phyloP scores from a whole-genome alignment of 2,113 vertebrate genomes.

The Gracilinanus agilis region DNA sequence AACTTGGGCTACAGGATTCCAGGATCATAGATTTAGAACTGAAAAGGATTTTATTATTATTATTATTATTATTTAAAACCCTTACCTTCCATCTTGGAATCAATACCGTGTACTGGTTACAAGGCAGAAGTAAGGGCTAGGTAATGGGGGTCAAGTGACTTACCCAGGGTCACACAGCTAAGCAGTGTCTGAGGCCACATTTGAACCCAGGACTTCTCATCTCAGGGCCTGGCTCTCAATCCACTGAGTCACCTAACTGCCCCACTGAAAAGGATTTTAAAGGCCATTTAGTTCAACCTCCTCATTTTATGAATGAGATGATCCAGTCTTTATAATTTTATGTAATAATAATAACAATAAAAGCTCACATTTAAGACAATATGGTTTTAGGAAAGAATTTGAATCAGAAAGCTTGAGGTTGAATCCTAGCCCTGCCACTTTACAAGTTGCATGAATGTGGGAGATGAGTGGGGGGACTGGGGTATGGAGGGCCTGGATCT shows the following conservation, averaged over 20 bases:
- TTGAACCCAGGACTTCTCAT: too few species aligned
- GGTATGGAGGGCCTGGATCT: not conserved
- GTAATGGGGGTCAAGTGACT: too few species aligned
- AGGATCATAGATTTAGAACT: not conserved
- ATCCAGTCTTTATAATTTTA: not conserved
- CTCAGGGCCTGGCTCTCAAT: too few species aligned
- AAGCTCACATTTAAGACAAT: not conserved
- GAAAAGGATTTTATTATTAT: not conserved
- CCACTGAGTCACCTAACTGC: too few species aligned
- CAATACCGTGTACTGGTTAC: too few species aligned
- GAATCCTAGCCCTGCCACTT: not conserved
- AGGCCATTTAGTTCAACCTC: not conserved
- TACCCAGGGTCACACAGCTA: too few species aligned
- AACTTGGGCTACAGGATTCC: not conserved
- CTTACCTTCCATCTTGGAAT: too few species aligned
- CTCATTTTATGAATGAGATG: not conserved
- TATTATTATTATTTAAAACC: too few species aligned
- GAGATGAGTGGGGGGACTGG: not conserved
- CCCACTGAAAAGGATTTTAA: not conserved
- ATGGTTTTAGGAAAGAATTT: not conserved
- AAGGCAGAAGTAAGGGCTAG: too few species aligned
- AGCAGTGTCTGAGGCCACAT: too few species aligned
- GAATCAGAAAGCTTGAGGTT: not conserved
- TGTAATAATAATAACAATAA: conserved; percentile 11
- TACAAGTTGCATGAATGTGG: not conserved